phyloP scores from a whole-genome alignment of 2,888 invertebrate genomes.

The Nephrotoma guestfalica region DNA sequence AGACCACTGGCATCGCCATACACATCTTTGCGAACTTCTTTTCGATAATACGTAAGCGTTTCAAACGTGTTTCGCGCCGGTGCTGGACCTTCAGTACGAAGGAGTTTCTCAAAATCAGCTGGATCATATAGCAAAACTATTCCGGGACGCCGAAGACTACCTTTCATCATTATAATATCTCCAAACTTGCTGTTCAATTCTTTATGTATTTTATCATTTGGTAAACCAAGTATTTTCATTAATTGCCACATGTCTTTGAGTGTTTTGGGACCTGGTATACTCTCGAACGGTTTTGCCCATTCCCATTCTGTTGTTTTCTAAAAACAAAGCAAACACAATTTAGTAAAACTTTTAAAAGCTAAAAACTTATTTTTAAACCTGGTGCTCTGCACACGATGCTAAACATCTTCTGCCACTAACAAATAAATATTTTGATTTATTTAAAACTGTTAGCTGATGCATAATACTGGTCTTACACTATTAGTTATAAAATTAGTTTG shows the following conservation, averaged over 20 bases:
- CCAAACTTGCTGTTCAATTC: constrained; percentile 19
- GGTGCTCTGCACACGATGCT: background rate
- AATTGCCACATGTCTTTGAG: constrained; percentile 17
- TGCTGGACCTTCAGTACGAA: constrained; percentile 33
- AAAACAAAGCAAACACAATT: background rate
- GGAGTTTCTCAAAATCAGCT: constrained; percentile 33
- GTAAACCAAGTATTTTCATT: constrained; percentile 12
- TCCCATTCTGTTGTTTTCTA: constrained; percentile 14
- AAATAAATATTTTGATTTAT: background rate
- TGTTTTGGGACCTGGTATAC: constrained; percentile 22
- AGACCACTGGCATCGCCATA: constrained; percentile 12
- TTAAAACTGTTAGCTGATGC: background rate
- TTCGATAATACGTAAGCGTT: constrained; percentile 28
- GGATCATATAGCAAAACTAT: constrained; percentile 35
- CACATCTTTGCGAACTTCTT: constrained; percentile 17
- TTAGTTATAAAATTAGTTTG: background rate
- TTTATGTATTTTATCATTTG: constrained; percentile 19
- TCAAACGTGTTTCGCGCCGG: constrained; percentile 30
- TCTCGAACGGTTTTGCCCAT: constrained; percentile 19
- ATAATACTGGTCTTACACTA: background rate
- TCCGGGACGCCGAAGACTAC: constrained; percentile 18
- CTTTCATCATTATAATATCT: constrained; percentile 25
- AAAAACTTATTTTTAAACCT: background rate
- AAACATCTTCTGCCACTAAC: background rate
- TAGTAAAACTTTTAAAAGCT: too few species aligned